phyloP scores from a whole-genome alignment of 2,113 vertebrate species.

The Sphaerodactylus townsendi region DNA sequence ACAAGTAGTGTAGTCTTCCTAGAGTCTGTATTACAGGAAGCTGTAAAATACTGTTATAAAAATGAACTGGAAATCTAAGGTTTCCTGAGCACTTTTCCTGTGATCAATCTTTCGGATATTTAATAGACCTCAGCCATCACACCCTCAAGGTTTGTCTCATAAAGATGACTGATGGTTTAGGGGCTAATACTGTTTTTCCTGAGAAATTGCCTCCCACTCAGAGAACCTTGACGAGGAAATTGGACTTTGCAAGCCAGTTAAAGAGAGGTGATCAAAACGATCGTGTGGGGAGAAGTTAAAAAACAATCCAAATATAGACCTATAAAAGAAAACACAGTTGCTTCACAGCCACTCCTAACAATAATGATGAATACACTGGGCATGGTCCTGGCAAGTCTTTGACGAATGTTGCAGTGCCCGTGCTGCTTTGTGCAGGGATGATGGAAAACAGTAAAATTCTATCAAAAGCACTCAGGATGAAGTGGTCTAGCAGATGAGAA shows the following conservation, averaged over 20 bases:
- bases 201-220: constrained; percentile 60
- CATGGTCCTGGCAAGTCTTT: neutral
- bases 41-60: constrained; percentile 39
- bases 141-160: constrained; percentile 62
- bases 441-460: neutral
- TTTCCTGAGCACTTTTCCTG: constrained; percentile 52
- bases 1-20: neutral
- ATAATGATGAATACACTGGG: constrained; percentile 45
- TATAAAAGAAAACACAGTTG: constrained; percentile 50
- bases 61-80: constrained; percentile 39
- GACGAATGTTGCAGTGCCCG: neutral
- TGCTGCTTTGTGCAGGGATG: neutral
- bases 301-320: constrained; percentile 42
- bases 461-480: constrained; percentile 31
- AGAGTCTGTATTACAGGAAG: constrained; percentile 30
- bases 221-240: constrained; percentile 73
- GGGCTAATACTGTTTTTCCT: constrained; percentile 47
- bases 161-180: constrained; percentile 60
- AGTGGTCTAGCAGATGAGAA: neutral
- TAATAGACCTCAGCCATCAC: constrained; percentile 65
- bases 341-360: constrained; percentile 27
- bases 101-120: constrained; percentile 65
- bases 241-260: constrained; percentile 65
- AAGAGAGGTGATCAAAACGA: constrained; percentile 55
- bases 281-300: neutral